Conservation (phyloP, 2,888 invertebrate species). For the Stenoptilia bipunctidactyla region DNA sequence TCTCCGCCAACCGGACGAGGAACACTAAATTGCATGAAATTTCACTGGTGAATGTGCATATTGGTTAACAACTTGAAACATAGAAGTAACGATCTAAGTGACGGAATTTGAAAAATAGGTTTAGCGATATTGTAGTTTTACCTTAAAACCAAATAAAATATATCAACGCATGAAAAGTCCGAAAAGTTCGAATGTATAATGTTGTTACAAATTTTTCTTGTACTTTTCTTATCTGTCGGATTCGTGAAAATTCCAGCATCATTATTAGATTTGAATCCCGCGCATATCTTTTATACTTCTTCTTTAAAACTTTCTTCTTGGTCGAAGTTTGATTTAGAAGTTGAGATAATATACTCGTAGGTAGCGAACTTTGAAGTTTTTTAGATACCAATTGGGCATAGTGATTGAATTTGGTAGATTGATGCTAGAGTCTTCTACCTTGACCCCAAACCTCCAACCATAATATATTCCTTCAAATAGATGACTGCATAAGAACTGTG, state of each 20-base stretch:
- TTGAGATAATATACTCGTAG: conserved; percentile 61
- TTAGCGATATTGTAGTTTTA: background rate
- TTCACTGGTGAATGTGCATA: conserved; percentile 21
- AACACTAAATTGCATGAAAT: conserved; percentile 55
- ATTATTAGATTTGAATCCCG: conserved; percentile 60
- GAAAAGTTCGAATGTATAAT: conserved; percentile 24
- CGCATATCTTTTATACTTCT: conserved; percentile 56
- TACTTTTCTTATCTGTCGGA: conserved; percentile 44
- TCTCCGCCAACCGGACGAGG: conserved; percentile 16
- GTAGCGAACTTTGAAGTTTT: conserved; percentile 61
- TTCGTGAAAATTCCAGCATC: conserved; percentile 65
- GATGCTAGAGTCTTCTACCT: conserved; percentile 61
- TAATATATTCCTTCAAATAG: background rate
- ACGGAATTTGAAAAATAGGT: conserved; percentile 1
- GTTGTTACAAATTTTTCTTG: conserved; percentile 33
- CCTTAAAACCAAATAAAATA: conserved; percentile 22
- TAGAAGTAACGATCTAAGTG: no score
- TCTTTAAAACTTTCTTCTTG: conserved; percentile 58
- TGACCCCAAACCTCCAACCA: conserved; percentile 36
- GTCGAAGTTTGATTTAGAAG: conserved; percentile 64
- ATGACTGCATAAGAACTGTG: no score
- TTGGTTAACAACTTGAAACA: conserved; percentile 8
- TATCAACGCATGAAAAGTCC: conserved; percentile 46
- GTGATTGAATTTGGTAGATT: conserved; percentile 56
- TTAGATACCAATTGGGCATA: conserved; percentile 61